Evolutionary conservation across 2,888 invertebrate genomes (phyloP).

Genomic region (Sarcophaga variegata): DNA sequence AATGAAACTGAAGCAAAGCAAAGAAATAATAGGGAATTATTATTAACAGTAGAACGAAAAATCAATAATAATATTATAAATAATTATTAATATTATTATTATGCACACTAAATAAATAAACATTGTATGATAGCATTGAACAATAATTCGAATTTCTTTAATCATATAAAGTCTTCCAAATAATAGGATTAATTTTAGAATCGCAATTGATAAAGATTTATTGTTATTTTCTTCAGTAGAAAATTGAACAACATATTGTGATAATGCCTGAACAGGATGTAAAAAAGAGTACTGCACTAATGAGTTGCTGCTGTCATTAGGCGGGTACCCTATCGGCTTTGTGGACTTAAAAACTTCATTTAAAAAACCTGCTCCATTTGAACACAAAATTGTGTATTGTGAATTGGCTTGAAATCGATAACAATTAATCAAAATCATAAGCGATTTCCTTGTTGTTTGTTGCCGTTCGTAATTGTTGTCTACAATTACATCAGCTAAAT

Average conservation of each 20-base stretch:
- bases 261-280: not conserved
- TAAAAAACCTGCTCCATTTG: not conserved
- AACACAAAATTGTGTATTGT: not conserved
- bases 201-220: not conserved
- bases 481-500: slow-evolving; percentile 40
- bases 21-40: no score
- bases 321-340: not conserved
- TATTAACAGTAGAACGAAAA: no score
- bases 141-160: no score
- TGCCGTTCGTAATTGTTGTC: slow-evolving; percentile 15
- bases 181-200: no score
- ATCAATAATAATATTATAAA: no score
- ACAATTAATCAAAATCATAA: not conserved
- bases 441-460: not conserved
- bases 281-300: not conserved
- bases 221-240: no score
- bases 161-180: no score
- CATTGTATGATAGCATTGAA: no score
- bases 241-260: not conserved
- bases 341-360: not conserved
- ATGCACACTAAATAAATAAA: no score
- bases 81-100: no score
- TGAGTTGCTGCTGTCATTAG: slow-evolving; percentile 17
- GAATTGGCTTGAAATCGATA: not conserved
- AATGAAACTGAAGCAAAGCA: no score